These are phyloP conservation scores for Fragum whitleyi DNA, from an alignment of 2,888 invertebrate species.

Conservation along the genomic window DNA sequence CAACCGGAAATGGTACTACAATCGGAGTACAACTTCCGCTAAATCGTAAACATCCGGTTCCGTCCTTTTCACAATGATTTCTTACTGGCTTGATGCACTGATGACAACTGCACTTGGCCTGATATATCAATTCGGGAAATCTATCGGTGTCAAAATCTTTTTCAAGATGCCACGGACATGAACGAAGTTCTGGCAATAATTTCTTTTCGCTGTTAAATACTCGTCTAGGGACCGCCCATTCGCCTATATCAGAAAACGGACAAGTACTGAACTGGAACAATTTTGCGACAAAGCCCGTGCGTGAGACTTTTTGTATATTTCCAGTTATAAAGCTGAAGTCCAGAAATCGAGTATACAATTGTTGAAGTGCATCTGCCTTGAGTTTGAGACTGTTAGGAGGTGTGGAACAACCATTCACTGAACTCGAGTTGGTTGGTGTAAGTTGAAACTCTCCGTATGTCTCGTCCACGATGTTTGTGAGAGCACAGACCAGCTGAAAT, in stretches of 20 bases:
- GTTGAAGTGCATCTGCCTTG: neutral
- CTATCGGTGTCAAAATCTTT: neutral
- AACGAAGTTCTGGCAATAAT: neutral
- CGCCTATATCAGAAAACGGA: neutral
- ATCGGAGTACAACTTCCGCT: conserved; percentile 2
- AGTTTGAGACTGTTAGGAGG: neutral
- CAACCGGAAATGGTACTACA: conserved; percentile 4
- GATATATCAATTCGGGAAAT: neutral
- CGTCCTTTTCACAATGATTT: neutral
- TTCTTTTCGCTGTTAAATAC: neutral
- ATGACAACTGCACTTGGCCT: neutral
- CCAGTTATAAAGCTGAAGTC: neutral
- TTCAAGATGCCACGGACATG: neutral
- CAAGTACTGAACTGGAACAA: neutral
- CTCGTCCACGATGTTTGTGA: no score
- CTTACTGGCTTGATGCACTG: neutral
- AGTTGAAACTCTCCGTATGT: no score
- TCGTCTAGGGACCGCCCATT: neutral
- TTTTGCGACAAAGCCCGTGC: neutral
- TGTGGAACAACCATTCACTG: neutral
- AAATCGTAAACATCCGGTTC: conserved; percentile 6
- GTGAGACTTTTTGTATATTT: neutral
- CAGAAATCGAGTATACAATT: neutral
- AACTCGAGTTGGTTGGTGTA: no score
- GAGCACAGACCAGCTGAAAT: no score